Evolutionary conservation across 2,113 vertebrate genomes (phyloP).

Genomic region (Rhynchopsitta pachyrhyncha): DNA sequence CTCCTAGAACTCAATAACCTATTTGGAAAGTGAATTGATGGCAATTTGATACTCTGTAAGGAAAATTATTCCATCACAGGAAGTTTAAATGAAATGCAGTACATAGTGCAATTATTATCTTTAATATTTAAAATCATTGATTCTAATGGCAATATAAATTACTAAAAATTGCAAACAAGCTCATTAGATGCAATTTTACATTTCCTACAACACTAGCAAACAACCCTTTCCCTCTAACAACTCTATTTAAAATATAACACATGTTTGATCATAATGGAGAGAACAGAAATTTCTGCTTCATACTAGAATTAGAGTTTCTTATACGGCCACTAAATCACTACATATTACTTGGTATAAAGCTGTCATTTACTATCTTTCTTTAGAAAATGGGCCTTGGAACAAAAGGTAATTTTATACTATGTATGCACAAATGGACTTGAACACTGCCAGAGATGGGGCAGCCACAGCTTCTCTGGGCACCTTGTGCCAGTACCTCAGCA

Average conservation of each 20-base stretch:
- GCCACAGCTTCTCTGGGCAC: background rate
- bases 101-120: background rate
- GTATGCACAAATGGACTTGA: rapidly evolving
- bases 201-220: background rate
- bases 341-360: background rate
- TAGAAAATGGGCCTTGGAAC: background rate
- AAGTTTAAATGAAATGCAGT: background rate
- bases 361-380: background rate
- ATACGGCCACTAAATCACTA: background rate
- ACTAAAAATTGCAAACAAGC: background rate
- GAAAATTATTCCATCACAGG: background rate
- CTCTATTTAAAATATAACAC: background rate
- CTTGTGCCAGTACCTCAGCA: background rate
- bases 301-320: background rate
- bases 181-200: background rate
- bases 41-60: background rate
- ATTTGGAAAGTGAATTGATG: background rate
- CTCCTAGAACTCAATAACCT: background rate
- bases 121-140: constrained; percentile 18
- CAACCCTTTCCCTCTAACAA: background rate
- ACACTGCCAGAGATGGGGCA: background rate
- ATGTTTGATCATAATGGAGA: background rate
- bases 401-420: background rate
- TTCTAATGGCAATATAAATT: background rate
- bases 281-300: background rate